Conservation (phyloP, 2,888 invertebrate genomes). For the Netelia virgata region DNA sequence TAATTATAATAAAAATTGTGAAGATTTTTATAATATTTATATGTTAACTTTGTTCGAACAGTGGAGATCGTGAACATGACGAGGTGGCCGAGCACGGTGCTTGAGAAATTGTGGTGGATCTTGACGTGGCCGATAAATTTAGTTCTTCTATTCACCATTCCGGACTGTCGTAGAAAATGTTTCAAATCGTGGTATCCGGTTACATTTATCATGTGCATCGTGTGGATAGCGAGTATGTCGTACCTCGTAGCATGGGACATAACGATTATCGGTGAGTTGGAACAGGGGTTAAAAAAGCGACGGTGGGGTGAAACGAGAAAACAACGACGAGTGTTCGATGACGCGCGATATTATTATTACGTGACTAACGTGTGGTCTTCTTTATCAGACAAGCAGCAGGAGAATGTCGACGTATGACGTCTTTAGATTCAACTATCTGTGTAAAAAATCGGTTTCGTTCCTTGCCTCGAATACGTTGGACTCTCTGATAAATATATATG, state of each 20-base stretch:
- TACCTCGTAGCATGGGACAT: conserved; percentile 96
- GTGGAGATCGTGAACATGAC: conserved; percentile 85
- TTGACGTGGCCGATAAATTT: conserved; percentile 92
- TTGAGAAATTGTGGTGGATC: conserved; percentile 87
- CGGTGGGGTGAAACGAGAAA: too few relatives aligned
- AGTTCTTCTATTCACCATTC: conserved; percentile 90
- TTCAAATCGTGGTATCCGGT: conserved; percentile 86
- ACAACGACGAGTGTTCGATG: background rate
- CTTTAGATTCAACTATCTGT: background rate
- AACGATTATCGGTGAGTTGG: conserved; percentile 89
- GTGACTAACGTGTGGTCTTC: background rate
- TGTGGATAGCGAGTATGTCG: conserved; percentile 93
- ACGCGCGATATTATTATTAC: background rate
- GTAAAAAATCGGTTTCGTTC: background rate
- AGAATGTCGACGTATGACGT: background rate
- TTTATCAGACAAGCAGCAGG: background rate
- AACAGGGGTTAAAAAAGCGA: background rate
- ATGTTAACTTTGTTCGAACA: conserved; percentile 39
- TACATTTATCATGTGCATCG: conserved; percentile 92
- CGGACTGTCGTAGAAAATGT: conserved; percentile 89
- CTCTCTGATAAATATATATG: background rate
- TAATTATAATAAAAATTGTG: background rate
- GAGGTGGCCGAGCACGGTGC: conserved; percentile 85
- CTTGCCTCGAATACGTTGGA: background rate
- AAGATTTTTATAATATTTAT: too few relatives aligned